phyloP scores from a whole-genome alignment of 2,888 invertebrate genomes.

The Cheilosia grossa region DNA sequence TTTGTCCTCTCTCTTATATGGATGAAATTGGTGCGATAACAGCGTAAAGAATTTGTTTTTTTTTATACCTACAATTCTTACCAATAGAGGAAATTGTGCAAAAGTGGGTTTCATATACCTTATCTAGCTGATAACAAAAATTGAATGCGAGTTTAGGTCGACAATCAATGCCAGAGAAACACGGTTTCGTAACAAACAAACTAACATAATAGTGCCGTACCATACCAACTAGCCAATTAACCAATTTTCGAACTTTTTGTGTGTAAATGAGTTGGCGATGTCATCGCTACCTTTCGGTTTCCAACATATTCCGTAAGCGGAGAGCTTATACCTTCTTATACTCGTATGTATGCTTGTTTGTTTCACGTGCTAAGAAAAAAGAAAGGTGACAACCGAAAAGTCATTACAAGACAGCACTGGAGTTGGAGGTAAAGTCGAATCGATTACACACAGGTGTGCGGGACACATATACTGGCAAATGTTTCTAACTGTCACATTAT shows the following conservation, averaged over 20 bases:
- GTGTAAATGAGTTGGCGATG: conserved; percentile 6
- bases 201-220: no score
- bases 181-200: conserved; percentile 30
- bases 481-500: neutral
- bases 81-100: conserved; percentile 58
- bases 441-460: conserved; percentile 14
- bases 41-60: conserved; percentile 27
- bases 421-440: neutral
- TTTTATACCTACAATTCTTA: conserved; percentile 2
- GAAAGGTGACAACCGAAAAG: neutral
- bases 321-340: neutral
- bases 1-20: conserved; percentile 53
- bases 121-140: conserved; percentile 56
- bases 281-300: conserved; percentile 5
- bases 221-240: no score
- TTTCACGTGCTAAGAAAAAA: conserved; percentile 16
- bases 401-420: neutral
- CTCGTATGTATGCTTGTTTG: neutral
- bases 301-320: neutral
- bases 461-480: conserved; percentile 2
- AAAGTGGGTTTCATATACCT: conserved; percentile 36
- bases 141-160: conserved; percentile 38
- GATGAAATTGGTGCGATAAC: conserved; percentile 65
- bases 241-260: conserved; percentile 23
- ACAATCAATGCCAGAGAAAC: conserved; percentile 42